Base-by-base conservation (phyloP, 2,888 invertebrate genomes). In the Ypsolopha scabrella region DNA sequence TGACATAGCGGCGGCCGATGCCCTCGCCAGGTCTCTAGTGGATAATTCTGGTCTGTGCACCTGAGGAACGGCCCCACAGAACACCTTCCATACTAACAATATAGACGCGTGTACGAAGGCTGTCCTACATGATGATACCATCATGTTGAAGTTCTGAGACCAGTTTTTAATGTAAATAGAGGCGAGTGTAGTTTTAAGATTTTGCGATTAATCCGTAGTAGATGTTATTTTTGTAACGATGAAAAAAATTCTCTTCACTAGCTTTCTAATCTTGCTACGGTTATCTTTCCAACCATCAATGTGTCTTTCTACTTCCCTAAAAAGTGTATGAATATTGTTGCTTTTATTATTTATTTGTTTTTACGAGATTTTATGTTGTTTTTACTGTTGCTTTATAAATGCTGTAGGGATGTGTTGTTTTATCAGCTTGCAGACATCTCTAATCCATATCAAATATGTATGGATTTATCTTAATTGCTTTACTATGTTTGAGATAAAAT, bases 11-110 rank as follows among this genome's bases (percentile, higher is more conserved):
- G 87, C 88, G 0, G 87, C 87, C 2, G 87, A 87, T 51, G 86
- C 85, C 54, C 65, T 88, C 44, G 87, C 87, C 39, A 72, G 87
- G 54, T 87, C 87, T 8, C 64, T 88, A 51, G 87, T 87, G 54
- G 88, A 88, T 59, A 87, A 87, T 59, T 86, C 87, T 1, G 88
- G 88, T 0, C 68, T 88, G 67, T 88, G 88, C 62, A 88, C 88
- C 75, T 88, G 88, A 86, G 80, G 72, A 75, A 64, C 75, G 75
- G 72, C 78, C 80, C 68, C 60, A 70, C 66, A 67, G 73, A 38
- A n/a, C 24, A 33, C 76, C 61, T 83, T 77, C 66, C 75, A 76
- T 54, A 62, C 71, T 41, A 82, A 83, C 67, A 65, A 67, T 66
- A 24, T 24, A 24, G 78, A 52, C 39, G 34, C 39, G 35, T 50